These are phyloP conservation scores for Cnemophilus loriae DNA, from an alignment of 2,113 vertebrate species.

Conservation along the genomic window DNA sequence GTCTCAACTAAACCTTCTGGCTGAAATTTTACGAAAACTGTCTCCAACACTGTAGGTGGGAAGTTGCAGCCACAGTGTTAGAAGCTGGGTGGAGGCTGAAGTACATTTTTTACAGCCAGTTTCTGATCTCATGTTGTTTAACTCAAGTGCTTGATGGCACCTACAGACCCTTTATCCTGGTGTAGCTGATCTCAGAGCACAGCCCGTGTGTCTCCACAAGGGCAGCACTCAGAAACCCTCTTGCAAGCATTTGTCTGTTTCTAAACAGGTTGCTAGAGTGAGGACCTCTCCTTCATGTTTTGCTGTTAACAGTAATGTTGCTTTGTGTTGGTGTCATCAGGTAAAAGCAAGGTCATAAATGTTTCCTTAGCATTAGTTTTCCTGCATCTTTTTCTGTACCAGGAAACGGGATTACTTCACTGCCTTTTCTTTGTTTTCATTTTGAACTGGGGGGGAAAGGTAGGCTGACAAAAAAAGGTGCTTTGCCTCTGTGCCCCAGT, in stretches of 20 bases:
- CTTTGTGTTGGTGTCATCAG: background rate
- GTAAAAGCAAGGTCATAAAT: background rate
- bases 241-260: background rate
- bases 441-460: background rate
- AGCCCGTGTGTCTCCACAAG: background rate
- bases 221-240: background rate
- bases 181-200: background rate
- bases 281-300: background rate
- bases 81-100: conserved; percentile 36
- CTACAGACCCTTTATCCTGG: background rate
- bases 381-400: background rate
- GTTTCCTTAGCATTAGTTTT: background rate
- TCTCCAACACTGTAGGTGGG: conserved; percentile 28
- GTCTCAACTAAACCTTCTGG: background rate
- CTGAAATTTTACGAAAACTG: background rate
- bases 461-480: background rate
- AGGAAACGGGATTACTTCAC: background rate
- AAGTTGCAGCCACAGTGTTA: background rate
- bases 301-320: background rate
- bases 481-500: background rate
- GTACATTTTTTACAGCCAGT: conserved; percentile 19
- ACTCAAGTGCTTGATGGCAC: background rate
- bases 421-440: background rate
- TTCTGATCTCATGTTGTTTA: conserved; percentile 50
- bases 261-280: background rate